Evolutionary conservation across 2,888 invertebrate genomes (phyloP).

Genomic region (Rotaria sp.): DNA sequence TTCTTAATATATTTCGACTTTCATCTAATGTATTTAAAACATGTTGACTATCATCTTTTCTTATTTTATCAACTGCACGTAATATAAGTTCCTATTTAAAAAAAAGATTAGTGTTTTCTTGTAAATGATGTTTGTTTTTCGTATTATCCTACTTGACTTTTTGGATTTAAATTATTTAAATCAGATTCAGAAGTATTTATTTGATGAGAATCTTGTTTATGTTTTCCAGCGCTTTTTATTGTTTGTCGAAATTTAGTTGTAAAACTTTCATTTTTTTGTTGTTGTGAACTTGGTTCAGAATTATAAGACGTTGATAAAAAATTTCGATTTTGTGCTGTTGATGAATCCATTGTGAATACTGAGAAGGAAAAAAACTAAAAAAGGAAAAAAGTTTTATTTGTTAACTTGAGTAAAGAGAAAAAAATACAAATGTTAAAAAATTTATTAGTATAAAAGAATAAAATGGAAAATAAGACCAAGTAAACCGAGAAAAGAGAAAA

Average conservation of each 20-base stretch:
- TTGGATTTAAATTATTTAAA: background rate
- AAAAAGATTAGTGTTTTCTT: background rate
- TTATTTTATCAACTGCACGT: conserved; percentile 35
- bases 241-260: background rate
- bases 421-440: background rate
- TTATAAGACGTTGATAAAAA: background rate
- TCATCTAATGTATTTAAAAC: conserved; percentile 33
- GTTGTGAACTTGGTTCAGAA: background rate
- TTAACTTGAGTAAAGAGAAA: background rate
- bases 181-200: background rate
- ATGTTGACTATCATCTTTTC: conserved; percentile 34
- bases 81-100: background rate
- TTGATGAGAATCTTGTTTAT: background rate
- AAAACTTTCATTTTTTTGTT: background rate
- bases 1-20: conserved; percentile 36
- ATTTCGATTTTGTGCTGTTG: background rate
- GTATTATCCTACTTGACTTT: background rate
- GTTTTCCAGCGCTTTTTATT: background rate
- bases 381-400: background rate
- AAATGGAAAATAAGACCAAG: background rate
- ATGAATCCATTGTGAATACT: background rate
- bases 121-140: background rate
- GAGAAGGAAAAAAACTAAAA: background rate
- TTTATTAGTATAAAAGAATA: background rate
- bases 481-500: background rate